phyloP scores from a whole-genome alignment of 37 sponge, comb jelly and placozoan species.

The Crambe crambe region DNA sequence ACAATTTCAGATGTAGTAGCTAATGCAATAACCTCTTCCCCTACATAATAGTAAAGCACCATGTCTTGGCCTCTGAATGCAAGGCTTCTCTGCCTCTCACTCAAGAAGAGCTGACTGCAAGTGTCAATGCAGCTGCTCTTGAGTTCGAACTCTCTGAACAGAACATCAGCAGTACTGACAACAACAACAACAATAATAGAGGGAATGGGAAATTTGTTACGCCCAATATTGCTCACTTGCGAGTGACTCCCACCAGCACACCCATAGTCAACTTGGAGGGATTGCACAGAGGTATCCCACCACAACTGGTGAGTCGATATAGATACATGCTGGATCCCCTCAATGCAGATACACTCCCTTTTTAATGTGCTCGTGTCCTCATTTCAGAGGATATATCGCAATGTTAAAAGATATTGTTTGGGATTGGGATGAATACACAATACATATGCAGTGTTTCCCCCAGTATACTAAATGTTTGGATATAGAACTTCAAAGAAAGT shows the following conservation, averaged over 20 bases:
- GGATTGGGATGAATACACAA: too few species aligned
- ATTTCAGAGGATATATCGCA: too few species aligned
- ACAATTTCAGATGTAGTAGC: neutral
- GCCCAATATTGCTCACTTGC: neutral
- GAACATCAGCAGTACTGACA: neutral
- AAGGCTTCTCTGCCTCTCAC: neutral
- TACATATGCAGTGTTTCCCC: too few species aligned
- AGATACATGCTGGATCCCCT: too few species aligned
- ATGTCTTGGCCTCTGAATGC: neutral
- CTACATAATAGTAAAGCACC: neutral
- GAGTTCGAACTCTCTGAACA: neutral
- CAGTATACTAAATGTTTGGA: too few species aligned
- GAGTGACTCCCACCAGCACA: conserved; percentile 3
- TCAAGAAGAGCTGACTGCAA: neutral
- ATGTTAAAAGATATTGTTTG: too few species aligned
- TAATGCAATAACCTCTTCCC: neutral
- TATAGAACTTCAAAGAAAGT: too few species aligned
- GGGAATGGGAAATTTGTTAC: too few species aligned
- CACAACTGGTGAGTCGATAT: neutral
- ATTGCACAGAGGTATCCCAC: neutral
- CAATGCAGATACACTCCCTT: too few species aligned
- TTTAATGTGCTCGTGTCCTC: too few species aligned
- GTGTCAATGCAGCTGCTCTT: neutral
- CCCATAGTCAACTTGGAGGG: neutral
- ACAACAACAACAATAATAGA: neutral